These are phyloP conservation scores for Lordiphosa stackelbergi DNA, from an alignment of 1,140 invertebrate species.

Conservation along the genomic window DNA sequence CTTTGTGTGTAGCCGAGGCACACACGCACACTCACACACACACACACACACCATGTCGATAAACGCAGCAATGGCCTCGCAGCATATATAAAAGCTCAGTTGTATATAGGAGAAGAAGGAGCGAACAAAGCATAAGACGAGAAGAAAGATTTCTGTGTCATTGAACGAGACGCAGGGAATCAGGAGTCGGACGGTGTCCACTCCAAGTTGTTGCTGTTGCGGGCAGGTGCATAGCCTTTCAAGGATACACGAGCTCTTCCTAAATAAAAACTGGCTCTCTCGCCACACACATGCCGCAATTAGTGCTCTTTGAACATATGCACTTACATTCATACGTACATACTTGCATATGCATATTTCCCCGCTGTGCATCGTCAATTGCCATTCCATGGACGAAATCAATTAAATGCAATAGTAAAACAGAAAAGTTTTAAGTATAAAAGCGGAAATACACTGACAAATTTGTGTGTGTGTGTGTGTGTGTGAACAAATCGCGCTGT, in stretches of 20 bases:
- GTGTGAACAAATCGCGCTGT: conserved; percentile 22
- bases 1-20: conserved; percentile 63
- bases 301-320: conserved; percentile 43
- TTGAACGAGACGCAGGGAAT: conserved; percentile 56
- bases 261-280: conserved; percentile 17
- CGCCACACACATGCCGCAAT: conserved; percentile 37
- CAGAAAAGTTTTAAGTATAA: conserved; percentile 36
- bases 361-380: conserved; percentile 34
- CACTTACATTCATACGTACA: no score
- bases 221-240: conserved; percentile 58
- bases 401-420: conserved; percentile 36
- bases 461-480: conserved; percentile 39
- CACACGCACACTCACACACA: conserved; percentile 36
- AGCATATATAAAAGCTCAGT: conserved; percentile 72
- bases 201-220: conserved; percentile 16
- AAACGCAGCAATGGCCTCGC: conserved; percentile 74
- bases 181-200: conserved; percentile 21
- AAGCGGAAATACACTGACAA: conserved; percentile 62
- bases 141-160: conserved; percentile 73
- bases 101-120: conserved; percentile 73
- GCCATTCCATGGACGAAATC: conserved; percentile 48
- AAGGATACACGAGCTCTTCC: conserved; percentile 39
- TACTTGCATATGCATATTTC: conserved; percentile 15
- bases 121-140: conserved; percentile 69
- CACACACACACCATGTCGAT: conserved; percentile 55